These are phyloP conservation scores for Galerucella pusilla DNA, from an alignment of 2,888 invertebrate genomes.

Conservation along the genomic window DNA sequence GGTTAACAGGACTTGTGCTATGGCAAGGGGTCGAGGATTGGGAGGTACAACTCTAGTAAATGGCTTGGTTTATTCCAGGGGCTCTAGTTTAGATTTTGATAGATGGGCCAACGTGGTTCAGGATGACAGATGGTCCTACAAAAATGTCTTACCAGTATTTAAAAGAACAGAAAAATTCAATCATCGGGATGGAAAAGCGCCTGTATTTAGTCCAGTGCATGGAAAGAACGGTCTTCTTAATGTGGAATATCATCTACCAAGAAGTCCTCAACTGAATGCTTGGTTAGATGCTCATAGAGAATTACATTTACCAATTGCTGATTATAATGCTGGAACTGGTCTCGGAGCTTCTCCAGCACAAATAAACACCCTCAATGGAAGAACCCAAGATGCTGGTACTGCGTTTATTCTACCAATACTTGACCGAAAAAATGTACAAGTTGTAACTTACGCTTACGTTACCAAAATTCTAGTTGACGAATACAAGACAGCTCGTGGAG, in stretches of 20 bases:
- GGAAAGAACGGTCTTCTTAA: constrained; percentile 42
- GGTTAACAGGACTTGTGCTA: constrained; percentile 49
- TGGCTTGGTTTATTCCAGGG: constrained; percentile 67
- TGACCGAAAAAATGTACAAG: constrained; percentile 73
- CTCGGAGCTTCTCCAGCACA: constrained; percentile 75
- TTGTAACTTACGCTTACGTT: constrained; percentile 76
- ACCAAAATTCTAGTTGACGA: constrained; percentile 70
- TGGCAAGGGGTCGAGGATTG: constrained; percentile 67
- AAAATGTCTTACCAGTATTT: constrained; percentile 67
- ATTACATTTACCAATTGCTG: constrained; percentile 67
- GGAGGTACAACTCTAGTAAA: constrained; percentile 68
- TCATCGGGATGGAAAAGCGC: constrained; percentile 32
- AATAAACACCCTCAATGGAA: constrained; percentile 75
- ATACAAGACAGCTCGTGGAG: constrained; percentile 72
- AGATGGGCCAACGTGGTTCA: constrained; percentile 62
- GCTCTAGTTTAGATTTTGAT: constrained; percentile 65
- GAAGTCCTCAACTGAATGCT: constrained; percentile 66
- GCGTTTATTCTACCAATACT: constrained; percentile 79
- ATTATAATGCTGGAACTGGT: constrained; percentile 45
- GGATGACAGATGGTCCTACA: constrained; percentile 67
- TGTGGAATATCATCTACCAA: constrained; percentile 47
- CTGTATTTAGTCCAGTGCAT: constrained; percentile 27
- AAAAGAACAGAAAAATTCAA: constrained; percentile 35
- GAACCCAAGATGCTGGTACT: constrained; percentile 79
- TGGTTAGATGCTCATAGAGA: constrained; percentile 76